These are phyloP conservation scores for Platichthys stellatus DNA, from an alignment of 2,113 vertebrate species.

Conservation along the genomic window DNA sequence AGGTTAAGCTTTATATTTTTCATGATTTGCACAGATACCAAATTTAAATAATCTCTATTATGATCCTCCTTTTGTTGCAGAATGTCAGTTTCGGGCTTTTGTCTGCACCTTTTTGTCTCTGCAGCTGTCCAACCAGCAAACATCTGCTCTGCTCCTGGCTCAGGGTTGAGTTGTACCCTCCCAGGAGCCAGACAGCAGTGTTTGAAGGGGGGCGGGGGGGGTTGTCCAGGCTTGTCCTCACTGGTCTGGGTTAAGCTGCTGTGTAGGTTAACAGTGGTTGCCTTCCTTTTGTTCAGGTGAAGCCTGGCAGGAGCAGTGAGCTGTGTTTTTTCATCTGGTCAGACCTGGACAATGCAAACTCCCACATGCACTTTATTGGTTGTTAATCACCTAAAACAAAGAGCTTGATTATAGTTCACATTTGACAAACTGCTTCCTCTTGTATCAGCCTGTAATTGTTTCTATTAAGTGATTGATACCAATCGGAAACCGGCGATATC, in stretches of 20 bases:
- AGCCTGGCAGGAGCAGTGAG: background rate
- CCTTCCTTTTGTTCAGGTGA: too few species aligned
- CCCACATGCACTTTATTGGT: background rate
- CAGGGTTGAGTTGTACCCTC: slow-evolving; percentile 11
- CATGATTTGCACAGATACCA: too few species aligned
- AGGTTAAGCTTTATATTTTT: too few species aligned
- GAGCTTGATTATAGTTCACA: too few species aligned
- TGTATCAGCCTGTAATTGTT: too few species aligned
- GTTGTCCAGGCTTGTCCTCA: slow-evolving; percentile 7
- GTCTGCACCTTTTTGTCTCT: slow-evolving; percentile 10
- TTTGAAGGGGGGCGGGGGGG: slow-evolving; percentile 13
- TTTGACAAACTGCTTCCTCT: too few species aligned
- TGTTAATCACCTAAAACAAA: background rate
- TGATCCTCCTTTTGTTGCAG: too few species aligned
- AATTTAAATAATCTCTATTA: background rate
- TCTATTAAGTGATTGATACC: background rate
- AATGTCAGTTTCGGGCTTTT: slow-evolving; percentile 11
- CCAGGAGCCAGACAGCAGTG: slow-evolving; percentile 2
- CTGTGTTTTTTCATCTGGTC: slow-evolving; percentile 35
- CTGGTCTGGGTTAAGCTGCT: slow-evolving; percentile 18
- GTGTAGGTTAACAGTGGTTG: too few species aligned
- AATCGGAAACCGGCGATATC: background rate
- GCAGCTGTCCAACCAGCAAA: slow-evolving; percentile 23
- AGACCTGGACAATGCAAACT: background rate
- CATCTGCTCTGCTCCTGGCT: slow-evolving; percentile 33